A percentile compares a stretch with the other conserved stretches of the same genome.
These are phyloP conservation scores for Hypotaenidia okinawae DNA, from an alignment of 2,797 vertebrate genomes.

Conservation along the genomic window DNA sequence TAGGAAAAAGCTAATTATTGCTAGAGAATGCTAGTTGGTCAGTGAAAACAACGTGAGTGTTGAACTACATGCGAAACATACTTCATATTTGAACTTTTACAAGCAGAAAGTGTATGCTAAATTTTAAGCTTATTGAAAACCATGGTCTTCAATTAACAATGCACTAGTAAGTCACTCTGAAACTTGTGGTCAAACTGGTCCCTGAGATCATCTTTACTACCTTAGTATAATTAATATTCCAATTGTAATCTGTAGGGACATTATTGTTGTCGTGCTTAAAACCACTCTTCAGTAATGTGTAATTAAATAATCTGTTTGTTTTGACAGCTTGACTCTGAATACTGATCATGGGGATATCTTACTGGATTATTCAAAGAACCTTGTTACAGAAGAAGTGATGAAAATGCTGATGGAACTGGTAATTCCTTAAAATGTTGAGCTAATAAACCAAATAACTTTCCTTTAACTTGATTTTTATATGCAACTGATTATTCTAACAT, in stretches of 20 bases:
- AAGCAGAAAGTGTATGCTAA: not conserved
- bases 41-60: not conserved
- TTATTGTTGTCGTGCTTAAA: not conserved
- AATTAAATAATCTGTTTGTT: slow-evolving; percentile 23
- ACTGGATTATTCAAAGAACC: slow-evolving; percentile 97
- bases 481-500: not conserved
- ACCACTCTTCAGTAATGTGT: not conserved
- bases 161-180: not conserved
- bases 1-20: not conserved
- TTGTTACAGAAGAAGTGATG: slow-evolving; percentile 90
- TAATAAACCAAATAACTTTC: too few species aligned
- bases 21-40: not conserved
- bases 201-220: not conserved
- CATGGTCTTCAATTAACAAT: not conserved
- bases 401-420: slow-evolving; percentile 93
- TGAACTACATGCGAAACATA: not conserved
- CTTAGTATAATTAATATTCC: not conserved
- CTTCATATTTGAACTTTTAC: not conserved
- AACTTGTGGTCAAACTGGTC: not conserved
- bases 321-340: slow-evolving; percentile 83
- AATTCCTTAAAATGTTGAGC: slow-evolving; percentile 40
- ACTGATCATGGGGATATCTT: slow-evolving; percentile 91
- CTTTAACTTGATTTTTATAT: not conserved
- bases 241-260: not conserved
- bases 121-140: not conserved